Evolutionary conservation across 2,888 invertebrate species (phyloP), one percentile per base, ranked within the genome.

Genomic region (Epistrophella euchroma): DNA sequence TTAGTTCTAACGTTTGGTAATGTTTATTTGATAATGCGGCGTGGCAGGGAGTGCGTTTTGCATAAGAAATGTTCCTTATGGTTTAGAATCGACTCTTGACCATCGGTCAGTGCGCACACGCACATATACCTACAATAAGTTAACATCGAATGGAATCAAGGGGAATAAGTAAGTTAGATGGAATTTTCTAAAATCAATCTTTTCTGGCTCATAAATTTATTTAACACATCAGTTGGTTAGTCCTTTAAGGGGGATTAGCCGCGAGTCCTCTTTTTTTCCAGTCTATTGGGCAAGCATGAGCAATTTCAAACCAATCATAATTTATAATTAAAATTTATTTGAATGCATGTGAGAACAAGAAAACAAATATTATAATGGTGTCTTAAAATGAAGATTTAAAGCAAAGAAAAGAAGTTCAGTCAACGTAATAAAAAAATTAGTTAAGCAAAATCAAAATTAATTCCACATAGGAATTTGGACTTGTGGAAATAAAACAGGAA

Each of bases 21-120:
- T 86, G 82, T 86, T 82, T 86, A 78, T 86, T 86, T 86, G 82
- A 86, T 86, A 86, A 86, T 86, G 73, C 71, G 70, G 74, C 82
- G 60, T 82, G 19, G 82, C 74, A 60, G 35, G 77, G 77, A 47
- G 85, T 66, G 45, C 11, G 45, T 28, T 37, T 28, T 52, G 47
- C 70, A 37, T 43, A 60, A 47, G 66, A 55, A 28, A 72, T 56
- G 13, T 73, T 25, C 43, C 45, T 47, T 47, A 68, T 19, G 15
- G 40, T 22, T 45, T 17, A 15, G 40, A 40, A 32, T 70, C 81
- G 91, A 91, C 92, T 91, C 91, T 90, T 92, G 92, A 91, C 91
- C 92, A 90, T 82, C 91, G 91, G 91, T 89, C 91, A 91, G 62
- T 80, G 87, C 88, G 86, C 87, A 84, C 88, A 89, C 88, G 75